phyloP scores from a whole-genome alignment of 2,888 invertebrate species.

The Bruchidius siliquastri region DNA sequence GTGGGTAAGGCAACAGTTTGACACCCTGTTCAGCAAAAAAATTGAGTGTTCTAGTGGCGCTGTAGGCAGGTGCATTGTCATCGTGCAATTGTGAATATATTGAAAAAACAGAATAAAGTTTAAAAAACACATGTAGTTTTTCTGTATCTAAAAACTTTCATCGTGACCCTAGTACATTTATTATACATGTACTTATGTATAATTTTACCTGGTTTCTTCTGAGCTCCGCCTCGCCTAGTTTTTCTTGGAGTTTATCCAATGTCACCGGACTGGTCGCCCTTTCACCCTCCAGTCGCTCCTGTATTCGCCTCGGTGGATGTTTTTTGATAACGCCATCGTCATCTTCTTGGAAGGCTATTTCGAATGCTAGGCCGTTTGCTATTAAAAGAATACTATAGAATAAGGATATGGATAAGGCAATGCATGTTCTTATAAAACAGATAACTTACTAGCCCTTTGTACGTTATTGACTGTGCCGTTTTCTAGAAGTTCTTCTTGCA shows the following conservation, averaged over 20 bases:
- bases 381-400: conserved; percentile 4
- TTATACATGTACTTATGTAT: too few species aligned
- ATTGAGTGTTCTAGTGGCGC: too few species aligned
- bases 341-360: conserved; percentile 41
- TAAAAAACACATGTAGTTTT: too few species aligned
- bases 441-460: conserved; percentile 38
- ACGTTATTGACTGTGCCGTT: conserved; percentile 36
- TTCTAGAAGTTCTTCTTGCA: conserved; percentile 36
- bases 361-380: conserved; percentile 44
- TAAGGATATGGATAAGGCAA: too few species aligned
- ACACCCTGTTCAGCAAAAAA: too few species aligned
- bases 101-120: too few species aligned
- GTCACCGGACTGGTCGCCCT: conserved; percentile 52
- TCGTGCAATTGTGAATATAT: too few species aligned
- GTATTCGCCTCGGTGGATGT: conserved; percentile 65
- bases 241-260: conserved; percentile 63
- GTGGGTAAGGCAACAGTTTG: too few species aligned
- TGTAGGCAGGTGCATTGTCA: too few species aligned
- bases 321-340: conserved; percentile 50
- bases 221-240: conserved; percentile 67
- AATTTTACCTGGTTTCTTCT: conserved; percentile 56
- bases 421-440: too few species aligned
- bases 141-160: background rate
- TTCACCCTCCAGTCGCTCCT: conserved; percentile 56
- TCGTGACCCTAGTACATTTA: background rate